Evolutionary conservation across 2,797 vertebrate species (phyloP), one percentile per base, ranked within the genome.

Genomic region (Emydoidea blandingii): DNA sequence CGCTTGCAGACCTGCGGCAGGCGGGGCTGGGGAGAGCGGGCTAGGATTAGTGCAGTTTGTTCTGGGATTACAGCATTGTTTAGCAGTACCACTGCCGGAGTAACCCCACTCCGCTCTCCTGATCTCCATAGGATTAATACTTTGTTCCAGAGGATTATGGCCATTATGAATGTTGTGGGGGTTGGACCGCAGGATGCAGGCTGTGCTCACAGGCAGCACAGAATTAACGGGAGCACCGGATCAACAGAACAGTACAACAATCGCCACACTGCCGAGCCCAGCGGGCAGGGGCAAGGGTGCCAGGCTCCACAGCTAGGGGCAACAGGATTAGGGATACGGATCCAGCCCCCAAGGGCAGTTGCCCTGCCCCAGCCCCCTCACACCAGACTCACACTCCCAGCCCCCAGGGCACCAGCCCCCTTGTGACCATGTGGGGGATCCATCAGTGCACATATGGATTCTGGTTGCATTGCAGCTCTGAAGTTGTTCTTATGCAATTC

Each of bases 131-230:
- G 96, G 96, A 98, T 98, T 98, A 98, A 87, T 88, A 31, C 7
- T 96, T 96, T 97, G 97, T 96, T 98, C 93, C 93, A 93, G 92
- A 87, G 98, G 97, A 97, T 98, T 96, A 97, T 92, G 95, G 93
- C 8, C 96, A 97, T 98, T 94, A 96, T 79, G 80, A 88, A 83
- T 12, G 41, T 23, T 11, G 44, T 27, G 12, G 23, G 25, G 27
- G 41, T 88, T 83, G 88, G 89, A 89, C 59, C 74, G 81, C 0
- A 12, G 85, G 54, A 78, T 37, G 86, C 8, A 7, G 94, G 86
- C 83, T 47, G 86, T 96, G 93, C 84, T 84, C n/a, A 21, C 86
- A 53, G 86, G 41, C 74, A 92, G 89, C 8, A 34, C 56, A 25
- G 47, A 21, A 89, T 50, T 91, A 86, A 62, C 31, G 3, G 57